Evolutionary conservation across 2,888 invertebrate genomes (phyloP).

Genomic region (Agrochola lota): DNA sequence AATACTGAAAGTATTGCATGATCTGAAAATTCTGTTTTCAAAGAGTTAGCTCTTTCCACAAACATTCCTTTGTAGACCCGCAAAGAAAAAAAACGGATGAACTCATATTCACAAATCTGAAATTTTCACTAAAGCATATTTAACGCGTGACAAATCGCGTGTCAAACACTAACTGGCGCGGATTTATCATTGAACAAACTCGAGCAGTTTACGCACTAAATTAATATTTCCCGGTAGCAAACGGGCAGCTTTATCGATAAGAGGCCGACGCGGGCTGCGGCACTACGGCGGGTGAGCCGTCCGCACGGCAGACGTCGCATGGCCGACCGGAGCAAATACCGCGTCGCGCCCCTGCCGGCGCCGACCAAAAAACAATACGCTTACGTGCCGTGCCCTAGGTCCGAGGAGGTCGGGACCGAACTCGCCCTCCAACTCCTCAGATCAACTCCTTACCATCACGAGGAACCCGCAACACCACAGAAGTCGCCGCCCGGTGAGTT

Average conservation of each 20-base stretch:
- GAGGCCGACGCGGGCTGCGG: constrained; percentile 74
- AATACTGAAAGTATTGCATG: not conserved
- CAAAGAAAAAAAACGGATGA: not conserved
- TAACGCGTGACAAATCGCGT: constrained; percentile 59
- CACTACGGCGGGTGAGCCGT: constrained; percentile 67
- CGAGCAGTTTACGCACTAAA: constrained; percentile 66
- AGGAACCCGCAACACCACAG: constrained; percentile 78
- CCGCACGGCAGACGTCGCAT: constrained; percentile 87
- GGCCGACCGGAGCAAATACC: constrained; percentile 88
- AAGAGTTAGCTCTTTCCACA: not conserved
- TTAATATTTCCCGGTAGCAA: constrained; percentile 68
- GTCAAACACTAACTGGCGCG: constrained; percentile 63
- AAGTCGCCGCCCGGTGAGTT: constrained; percentile 82
- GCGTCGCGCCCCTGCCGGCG: constrained; percentile 89
- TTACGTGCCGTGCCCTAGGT: constrained; percentile 88
- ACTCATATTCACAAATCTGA: not conserved
- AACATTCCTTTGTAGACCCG: constrained; percentile 17
- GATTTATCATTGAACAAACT: constrained; percentile 65
- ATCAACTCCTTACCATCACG: constrained; percentile 70
- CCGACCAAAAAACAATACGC: constrained; percentile 88
- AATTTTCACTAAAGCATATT: constrained; percentile 32
- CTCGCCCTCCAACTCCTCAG: constrained; percentile 82
- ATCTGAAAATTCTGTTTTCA: not conserved
- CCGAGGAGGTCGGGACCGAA: constrained; percentile 89
- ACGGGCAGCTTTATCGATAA: constrained; percentile 75